Evolutionary conservation across 2,113 vertebrate genomes (phyloP).

Genomic region (Porphyrio hochstetteri): DNA sequence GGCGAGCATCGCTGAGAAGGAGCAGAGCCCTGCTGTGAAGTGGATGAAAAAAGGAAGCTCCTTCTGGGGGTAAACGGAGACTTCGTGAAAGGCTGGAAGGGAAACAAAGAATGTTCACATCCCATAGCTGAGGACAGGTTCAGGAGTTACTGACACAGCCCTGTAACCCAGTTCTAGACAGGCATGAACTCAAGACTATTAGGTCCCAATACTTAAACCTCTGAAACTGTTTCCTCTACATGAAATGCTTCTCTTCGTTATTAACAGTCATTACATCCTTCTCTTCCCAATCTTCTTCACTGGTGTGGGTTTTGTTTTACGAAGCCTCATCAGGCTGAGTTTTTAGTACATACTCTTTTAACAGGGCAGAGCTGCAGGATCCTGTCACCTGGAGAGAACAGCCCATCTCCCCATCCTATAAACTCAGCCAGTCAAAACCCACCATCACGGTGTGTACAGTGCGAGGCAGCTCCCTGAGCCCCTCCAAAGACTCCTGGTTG

Average conservation of each 20-base stretch:
- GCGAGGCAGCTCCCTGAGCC: background rate
- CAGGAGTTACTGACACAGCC: background rate
- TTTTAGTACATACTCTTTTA: background rate
- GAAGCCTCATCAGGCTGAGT: background rate
- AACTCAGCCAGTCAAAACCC: background rate
- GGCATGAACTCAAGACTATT: background rate
- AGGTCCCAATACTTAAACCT: background rate
- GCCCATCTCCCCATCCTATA: background rate
- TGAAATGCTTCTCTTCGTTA: background rate
- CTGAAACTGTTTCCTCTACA: background rate
- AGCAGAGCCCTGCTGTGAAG: slow-evolving; percentile 98
- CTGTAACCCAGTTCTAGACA: background rate
- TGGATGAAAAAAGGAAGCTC: slow-evolving; percentile 99
- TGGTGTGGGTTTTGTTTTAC: background rate
- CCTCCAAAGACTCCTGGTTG: background rate
- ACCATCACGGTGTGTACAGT: background rate
- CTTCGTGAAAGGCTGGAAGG: slow-evolving; percentile 92
- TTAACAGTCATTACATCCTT: background rate
- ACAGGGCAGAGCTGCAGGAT: background rate
- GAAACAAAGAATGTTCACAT: background rate
- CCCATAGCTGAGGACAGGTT: background rate
- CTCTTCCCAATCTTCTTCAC: background rate
- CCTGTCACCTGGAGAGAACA: background rate
- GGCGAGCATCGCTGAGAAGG: slow-evolving; percentile 97
- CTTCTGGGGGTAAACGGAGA: slow-evolving; percentile 98